phyloP scores from a whole-genome alignment of 2,113 vertebrate species.

The Numenius arquata region DNA sequence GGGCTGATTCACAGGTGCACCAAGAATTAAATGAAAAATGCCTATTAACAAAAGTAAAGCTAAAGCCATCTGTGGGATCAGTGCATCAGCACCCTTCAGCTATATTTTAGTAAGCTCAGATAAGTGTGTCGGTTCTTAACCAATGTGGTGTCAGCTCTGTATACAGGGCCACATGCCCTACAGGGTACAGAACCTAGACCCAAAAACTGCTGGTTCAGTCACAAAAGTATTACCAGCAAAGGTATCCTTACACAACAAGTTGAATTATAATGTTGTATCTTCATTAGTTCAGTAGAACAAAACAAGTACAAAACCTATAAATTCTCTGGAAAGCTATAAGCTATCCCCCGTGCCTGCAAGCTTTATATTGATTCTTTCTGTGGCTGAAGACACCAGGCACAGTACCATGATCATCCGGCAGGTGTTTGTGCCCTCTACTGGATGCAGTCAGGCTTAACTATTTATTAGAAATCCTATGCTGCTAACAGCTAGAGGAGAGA shows the following conservation, averaged over 20 bases:
- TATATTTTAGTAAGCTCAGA: neutral
- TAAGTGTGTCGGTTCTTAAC: neutral
- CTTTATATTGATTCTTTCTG: neutral
- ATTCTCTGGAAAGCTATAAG: neutral
- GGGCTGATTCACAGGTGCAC: neutral
- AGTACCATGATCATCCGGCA: neutral
- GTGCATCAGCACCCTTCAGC: neutral
- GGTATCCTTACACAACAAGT: no score
- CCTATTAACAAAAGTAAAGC: neutral
- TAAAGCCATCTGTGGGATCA: neutral
- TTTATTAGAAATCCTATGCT: no score
- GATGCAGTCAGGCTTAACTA: neutral
- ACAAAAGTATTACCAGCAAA: neutral
- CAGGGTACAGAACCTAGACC: neutral
- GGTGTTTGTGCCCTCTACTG: neutral
- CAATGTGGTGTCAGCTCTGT: neutral
- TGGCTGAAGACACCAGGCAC: neutral
- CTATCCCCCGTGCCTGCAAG: fast-evolving
- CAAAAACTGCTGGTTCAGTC: neutral
- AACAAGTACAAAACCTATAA: fast-evolving
- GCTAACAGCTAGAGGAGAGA: neutral
- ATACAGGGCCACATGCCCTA: neutral
- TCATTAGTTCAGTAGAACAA: neutral
- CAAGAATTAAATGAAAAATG: neutral
- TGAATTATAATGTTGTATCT: fast-evolving